Percentiles rank a stretch among this genome's conserved stretches.
These are phyloP conservation scores for Drosophila saltans DNA, from an alignment of 1,140 invertebrate species.

Conservation along the genomic window DNA sequence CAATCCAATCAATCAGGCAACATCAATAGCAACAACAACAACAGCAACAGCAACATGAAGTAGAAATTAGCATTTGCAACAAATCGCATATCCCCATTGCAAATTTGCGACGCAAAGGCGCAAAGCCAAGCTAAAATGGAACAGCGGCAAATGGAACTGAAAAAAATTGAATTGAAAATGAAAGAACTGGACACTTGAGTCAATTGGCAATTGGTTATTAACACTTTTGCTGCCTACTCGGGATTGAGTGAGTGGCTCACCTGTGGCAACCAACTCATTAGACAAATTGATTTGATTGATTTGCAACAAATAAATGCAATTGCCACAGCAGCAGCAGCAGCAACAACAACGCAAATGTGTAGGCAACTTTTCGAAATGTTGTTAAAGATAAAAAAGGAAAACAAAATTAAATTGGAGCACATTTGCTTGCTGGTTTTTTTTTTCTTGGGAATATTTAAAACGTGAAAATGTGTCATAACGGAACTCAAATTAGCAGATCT, in stretches of 20 bases:
- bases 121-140: slow-evolving; percentile 5
- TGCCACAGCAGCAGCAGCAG: slow-evolving; percentile 57
- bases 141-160: slow-evolving; percentile 22
- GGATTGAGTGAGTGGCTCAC: slow-evolving; percentile 9
- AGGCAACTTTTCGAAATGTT: slow-evolving; percentile 55
- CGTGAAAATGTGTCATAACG: slow-evolving; percentile 77
- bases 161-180: slow-evolving; percentile 15
- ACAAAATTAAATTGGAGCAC: slow-evolving; percentile 49
- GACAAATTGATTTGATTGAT: slow-evolving; percentile 82
- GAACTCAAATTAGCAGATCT: slow-evolving; percentile 61
- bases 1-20: slow-evolving; percentile 58
- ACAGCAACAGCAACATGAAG: slow-evolving; percentile 19
- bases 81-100: slow-evolving; percentile 51
- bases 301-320: slow-evolving; percentile 62
- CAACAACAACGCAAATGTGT: slow-evolving; percentile 33
- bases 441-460: slow-evolving; percentile 72
- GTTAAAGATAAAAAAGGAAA: too few relatives aligned
- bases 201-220: slow-evolving; percentile 70
- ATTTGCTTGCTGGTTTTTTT: slow-evolving; percentile 17
- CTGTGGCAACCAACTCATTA: slow-evolving; percentile 81
- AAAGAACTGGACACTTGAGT: slow-evolving; percentile 53
- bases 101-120: slow-evolving; percentile 47
- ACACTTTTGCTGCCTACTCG: slow-evolving; percentile 52
- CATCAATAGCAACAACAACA: slow-evolving; percentile 10
- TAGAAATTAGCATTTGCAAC: slow-evolving; percentile 66